A percentile compares a stretch with the other conserved stretches of the same genome.
These are phyloP conservation scores for Hylaeus volcanicus DNA, from an alignment of 1,140 invertebrate genomes.

Conservation along the genomic window DNA sequence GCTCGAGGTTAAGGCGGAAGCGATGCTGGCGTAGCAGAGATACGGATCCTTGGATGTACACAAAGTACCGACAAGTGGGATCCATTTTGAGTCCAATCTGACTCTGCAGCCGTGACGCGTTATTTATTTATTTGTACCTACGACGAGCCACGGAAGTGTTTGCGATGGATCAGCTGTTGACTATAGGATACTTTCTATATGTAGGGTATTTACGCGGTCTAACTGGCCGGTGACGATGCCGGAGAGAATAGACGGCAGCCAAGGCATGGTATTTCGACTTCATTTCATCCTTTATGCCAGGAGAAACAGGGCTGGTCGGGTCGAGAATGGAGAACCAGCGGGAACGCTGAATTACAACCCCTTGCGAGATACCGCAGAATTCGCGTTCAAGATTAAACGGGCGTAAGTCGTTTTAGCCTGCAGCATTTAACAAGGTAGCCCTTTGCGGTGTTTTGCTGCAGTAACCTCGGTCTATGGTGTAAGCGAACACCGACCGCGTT, in stretches of 20 bases:
- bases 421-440: constrained; percentile 65
- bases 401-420: constrained; percentile 76
- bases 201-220: background rate
- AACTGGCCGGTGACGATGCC: constrained; percentile 33
- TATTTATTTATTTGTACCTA: too few species aligned
- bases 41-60: background rate
- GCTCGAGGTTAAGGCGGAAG: constrained; percentile 56
- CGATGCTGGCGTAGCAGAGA: constrained; percentile 34
- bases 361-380: constrained; percentile 80
- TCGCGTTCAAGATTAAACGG: constrained; percentile 80
- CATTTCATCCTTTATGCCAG: constrained; percentile 73
- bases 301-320: constrained; percentile 12
- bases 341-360: constrained; percentile 77
- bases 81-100: too few species aligned
- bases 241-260: constrained; percentile 29
- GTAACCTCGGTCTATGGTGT: background rate
- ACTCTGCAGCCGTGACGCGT: too few species aligned
- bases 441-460: constrained; percentile 41
- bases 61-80: too few species aligned
- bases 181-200: too few species aligned
- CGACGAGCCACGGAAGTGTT: too few species aligned
- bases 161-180: too few species aligned
- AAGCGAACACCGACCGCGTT: constrained; percentile 6
- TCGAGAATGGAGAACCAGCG: constrained; percentile 54
- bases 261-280: constrained; percentile 77